Conservation (phyloP, 1,140 invertebrate genomes). For the Cyrtorhinus lividipennis region DNA sequence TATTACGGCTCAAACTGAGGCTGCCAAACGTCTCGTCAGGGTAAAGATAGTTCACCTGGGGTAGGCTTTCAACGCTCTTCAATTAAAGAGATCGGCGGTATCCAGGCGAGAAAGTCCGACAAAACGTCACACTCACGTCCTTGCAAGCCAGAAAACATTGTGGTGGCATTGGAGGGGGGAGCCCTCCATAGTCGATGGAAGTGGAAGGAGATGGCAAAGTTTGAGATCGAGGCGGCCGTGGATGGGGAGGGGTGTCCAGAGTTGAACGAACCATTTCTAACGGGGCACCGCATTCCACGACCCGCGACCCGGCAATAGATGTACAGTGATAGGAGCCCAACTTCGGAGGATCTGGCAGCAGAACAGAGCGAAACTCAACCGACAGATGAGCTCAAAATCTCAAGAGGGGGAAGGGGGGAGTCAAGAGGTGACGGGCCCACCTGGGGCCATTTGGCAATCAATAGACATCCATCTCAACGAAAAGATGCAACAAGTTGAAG, state of each 20-base stretch:
- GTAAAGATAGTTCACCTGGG: too few relatives aligned
- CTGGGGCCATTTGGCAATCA: neutral
- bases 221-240: too few relatives aligned
- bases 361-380: too few relatives aligned
- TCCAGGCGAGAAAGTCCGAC: too few relatives aligned
- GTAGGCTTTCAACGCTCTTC: too few relatives aligned
- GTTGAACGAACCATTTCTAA: conserved; percentile 15
- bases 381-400: neutral
- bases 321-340: neutral
- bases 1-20: too few relatives aligned
- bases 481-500: neutral
- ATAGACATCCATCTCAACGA: too few relatives aligned
- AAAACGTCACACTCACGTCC: too few relatives aligned
- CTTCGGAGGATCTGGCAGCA: neutral
- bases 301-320: neutral
- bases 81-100: too few relatives aligned
- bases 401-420: neutral
- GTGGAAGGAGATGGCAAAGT: neutral
- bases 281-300: conserved; percentile 14
- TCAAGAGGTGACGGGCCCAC: neutral
- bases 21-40: too few relatives aligned
- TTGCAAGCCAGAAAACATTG: too few relatives aligned
- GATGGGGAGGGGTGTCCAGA: neutral
- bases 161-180: too few relatives aligned
- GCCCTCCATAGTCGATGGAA: neutral